Evolutionary conservation across 2,888 invertebrate genomes (phyloP).

Genomic region (Dendrolimus pini): DNA sequence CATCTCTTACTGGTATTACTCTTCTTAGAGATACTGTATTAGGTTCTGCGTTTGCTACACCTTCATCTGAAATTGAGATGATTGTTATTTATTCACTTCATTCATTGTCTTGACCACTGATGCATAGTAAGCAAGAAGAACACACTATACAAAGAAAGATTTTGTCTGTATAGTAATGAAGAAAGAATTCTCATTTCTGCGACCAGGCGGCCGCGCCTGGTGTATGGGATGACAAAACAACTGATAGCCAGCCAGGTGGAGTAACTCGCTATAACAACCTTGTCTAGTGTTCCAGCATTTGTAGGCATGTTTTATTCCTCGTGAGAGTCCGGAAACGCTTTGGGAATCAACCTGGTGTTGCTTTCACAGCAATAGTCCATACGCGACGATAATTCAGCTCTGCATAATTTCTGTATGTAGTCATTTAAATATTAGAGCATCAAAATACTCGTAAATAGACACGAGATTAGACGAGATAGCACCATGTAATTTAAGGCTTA

Average conservation of each 20-base stretch:
- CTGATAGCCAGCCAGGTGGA: background rate
- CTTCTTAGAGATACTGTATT: constrained; percentile 87
- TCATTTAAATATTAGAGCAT: no score
- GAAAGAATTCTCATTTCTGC: background rate
- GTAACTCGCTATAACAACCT: background rate
- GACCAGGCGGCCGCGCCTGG: background rate
- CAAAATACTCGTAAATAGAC: no score
- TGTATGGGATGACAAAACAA: background rate
- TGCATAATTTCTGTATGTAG: no score
- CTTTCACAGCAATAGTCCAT: background rate
- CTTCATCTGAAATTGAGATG: constrained; percentile 75
- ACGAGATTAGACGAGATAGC: no score
- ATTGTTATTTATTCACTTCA: background rate
- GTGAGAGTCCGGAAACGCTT: background rate
- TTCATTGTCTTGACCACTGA: no score
- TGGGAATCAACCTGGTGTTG: background rate
- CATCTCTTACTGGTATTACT: constrained; percentile 85
- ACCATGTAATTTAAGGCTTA: no score
- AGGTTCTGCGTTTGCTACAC: constrained; percentile 81
- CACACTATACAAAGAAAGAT: background rate
- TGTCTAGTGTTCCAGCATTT: background rate
- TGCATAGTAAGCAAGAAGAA: no score
- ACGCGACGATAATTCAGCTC: background rate
- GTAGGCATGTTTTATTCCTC: background rate
- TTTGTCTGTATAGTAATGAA: background rate